Evolutionary conservation across 2,797 vertebrate species (phyloP), one percentile per base, ranked within the genome.

Genomic region (Helicolenus hilgendorfi): DNA sequence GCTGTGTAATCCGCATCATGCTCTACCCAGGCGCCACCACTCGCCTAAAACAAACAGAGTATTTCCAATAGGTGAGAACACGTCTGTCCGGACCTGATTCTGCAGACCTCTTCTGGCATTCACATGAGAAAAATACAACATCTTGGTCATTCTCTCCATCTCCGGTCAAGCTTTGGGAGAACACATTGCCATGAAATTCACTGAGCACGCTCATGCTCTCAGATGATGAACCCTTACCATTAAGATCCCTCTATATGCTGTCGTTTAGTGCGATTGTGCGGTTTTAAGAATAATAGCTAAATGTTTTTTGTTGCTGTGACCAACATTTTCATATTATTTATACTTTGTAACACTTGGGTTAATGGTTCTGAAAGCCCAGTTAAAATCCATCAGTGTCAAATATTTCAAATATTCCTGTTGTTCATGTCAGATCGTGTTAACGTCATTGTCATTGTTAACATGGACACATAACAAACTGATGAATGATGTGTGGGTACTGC

Each of bases 401-500:
- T 38, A 38, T 38, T n/a, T 29, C 3, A 41, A 26, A 13, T 36
- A 27, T 59, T 49, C 2, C 29, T 60, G 13, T 35, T 49, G 35
- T 29, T 49, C 55, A 36, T 59, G 49, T 67, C 2, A 35, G 6
- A 29, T 84, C 2, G 14, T 45, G 65, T 45, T 45, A 26, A 13
- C 7, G 1, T 38, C 24, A 20, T 4, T 65, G 59, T 64, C 10
- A 5, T 53, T 60, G 36, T 76, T 38, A 49, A 60, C 26, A n/a
- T 9, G 11, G 41, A 56, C n/a, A 13, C 6, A 33, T 6, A 79
- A 76, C 35, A 72, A 35, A 72, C 11, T 64, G 77, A 68, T 63
- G 56, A 84, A 26, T 53, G 33, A 76, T 79, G 74, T 80, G 75
- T 65, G 70, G 63, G 38, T 41, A 84, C 78, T 27, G 8, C 18